A percentile compares a stretch with the other conserved stretches of the same genome.
phyloP scores from a whole-genome alignment of 2,113 vertebrate genomes.

The Lepisosteus oculatus region DNA sequence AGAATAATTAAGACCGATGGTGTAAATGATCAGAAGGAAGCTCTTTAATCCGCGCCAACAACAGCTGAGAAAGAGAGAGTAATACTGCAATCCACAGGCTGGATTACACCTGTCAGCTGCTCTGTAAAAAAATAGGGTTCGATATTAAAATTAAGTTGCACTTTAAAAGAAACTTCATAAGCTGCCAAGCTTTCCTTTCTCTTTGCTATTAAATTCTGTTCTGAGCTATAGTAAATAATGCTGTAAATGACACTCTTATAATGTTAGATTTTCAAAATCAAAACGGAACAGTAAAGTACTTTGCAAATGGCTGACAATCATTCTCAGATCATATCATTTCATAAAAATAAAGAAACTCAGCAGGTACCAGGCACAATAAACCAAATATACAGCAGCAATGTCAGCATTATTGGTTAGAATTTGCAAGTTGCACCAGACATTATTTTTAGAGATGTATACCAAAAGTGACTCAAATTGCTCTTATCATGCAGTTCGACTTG shows the following conservation, averaged over 20 bases:
- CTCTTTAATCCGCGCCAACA: slow-evolving; percentile 6
- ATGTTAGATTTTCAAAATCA: background rate
- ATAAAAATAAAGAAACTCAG: background rate
- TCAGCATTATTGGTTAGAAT: no score
- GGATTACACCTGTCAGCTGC: background rate
- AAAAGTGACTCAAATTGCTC: no score
- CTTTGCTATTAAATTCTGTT: background rate
- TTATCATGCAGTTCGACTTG: no score
- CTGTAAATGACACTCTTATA: background rate
- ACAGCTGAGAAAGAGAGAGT: background rate
- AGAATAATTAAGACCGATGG: slow-evolving; percentile 17
- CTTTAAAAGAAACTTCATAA: background rate
- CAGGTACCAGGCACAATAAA: no score
- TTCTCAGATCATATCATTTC: background rate
- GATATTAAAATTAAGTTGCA: background rate
- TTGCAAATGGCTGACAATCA: no score
- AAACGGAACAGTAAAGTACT: no score
- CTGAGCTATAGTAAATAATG: background rate
- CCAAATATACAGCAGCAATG: no score
- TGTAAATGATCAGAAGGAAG: background rate
- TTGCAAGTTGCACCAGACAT: no score
- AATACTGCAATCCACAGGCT: background rate
- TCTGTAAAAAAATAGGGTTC: background rate
- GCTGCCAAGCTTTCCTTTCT: background rate
- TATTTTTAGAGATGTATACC: no score